These are phyloP conservation scores for Apostichopus japonicus DNA, from an alignment of 35 echinoderm and acorn worm species.

Conservation along the genomic window DNA sequence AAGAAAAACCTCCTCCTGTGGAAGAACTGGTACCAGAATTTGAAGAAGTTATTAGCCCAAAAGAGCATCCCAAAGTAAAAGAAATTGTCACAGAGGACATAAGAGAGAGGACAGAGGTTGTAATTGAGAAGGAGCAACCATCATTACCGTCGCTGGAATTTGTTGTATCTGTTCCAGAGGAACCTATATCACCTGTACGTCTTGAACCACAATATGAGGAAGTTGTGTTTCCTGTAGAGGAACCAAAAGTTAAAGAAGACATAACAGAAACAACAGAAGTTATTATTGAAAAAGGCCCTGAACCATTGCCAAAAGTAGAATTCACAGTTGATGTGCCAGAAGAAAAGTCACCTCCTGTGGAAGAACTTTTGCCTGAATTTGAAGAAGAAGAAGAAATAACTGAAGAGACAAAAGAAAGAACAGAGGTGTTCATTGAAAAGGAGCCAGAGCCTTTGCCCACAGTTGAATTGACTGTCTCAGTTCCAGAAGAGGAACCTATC, in stretches of 20 bases:
- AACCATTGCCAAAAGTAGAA: constrained; percentile 54
- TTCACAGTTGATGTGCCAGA: constrained; percentile 30
- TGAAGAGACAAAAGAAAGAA: constrained; percentile 49
- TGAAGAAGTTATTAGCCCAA: constrained; percentile 65
- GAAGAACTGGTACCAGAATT: constrained; percentile 60
- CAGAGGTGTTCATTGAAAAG: constrained; percentile 79
- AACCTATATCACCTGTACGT: constrained; percentile 44
- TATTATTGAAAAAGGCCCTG: constrained; percentile 40
- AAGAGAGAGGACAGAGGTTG: constrained; percentile 36
- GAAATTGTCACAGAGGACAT: constrained; percentile 29
- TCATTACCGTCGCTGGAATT: constrained; percentile 45
- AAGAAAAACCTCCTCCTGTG: constrained; percentile 57
- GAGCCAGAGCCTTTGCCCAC: constrained; percentile 69
- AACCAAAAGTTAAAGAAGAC: constrained; percentile 51
- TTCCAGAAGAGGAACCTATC: constrained; percentile 56
- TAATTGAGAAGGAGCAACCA: constrained; percentile 18
- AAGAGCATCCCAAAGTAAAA: constrained; percentile 28
- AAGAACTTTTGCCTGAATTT: constrained; percentile 57
- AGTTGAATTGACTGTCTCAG: constrained; percentile 68
- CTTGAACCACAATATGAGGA: constrained; percentile 56
- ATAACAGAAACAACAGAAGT: constrained; percentile 68
- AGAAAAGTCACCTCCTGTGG: constrained; percentile 36
- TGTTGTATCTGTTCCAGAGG: constrained; percentile 46
- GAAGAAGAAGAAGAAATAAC: constrained; percentile 57
- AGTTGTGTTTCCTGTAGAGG: constrained; percentile 63